Percentiles rank a stretch among this genome's conserved stretches.
Conservation (phyloP, 2,888 invertebrate genomes). For the Drepanosiphum platanoidis region DNA sequence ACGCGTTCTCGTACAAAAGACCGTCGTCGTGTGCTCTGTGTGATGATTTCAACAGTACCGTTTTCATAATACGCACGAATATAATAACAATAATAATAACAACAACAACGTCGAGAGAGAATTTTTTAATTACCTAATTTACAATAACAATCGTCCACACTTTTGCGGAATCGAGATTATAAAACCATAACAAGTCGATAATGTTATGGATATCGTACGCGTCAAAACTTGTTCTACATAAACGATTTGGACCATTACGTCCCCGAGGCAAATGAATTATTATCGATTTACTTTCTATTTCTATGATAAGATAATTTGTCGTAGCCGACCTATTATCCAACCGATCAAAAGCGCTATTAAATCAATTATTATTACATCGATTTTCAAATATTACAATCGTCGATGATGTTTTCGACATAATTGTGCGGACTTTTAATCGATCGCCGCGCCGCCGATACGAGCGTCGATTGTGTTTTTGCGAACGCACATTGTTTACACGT, state of each 20-base stretch:
- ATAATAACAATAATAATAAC: too few relatives aligned
- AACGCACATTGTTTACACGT: too few relatives aligned
- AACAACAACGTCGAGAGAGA: too few relatives aligned
- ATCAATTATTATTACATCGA: too few relatives aligned
- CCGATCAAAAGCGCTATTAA: background rate
- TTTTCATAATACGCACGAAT: too few relatives aligned
- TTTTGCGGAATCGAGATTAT: background rate
- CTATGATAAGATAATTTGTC: background rate
- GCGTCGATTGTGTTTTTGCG: too few relatives aligned
- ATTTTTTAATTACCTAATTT: too few relatives aligned
- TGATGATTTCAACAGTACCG: background rate
- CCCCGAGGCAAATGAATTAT: background rate
- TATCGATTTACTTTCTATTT: constrained; percentile 37
- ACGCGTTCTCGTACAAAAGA: background rate
- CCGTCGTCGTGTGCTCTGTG: background rate
- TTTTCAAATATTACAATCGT: background rate
- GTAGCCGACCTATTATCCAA: background rate
- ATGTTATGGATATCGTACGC: background rate
- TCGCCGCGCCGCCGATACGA: too few relatives aligned
- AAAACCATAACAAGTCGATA: too few relatives aligned
- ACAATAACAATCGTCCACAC: background rate
- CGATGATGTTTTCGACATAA: background rate
- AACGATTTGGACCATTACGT: constrained; percentile 1
- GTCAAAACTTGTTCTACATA: background rate
- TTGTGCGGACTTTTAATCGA: background rate